phyloP scores from a whole-genome alignment of 37 sponge, comb jelly and placozoan genomes.

The Dysidea cf. avara region DNA sequence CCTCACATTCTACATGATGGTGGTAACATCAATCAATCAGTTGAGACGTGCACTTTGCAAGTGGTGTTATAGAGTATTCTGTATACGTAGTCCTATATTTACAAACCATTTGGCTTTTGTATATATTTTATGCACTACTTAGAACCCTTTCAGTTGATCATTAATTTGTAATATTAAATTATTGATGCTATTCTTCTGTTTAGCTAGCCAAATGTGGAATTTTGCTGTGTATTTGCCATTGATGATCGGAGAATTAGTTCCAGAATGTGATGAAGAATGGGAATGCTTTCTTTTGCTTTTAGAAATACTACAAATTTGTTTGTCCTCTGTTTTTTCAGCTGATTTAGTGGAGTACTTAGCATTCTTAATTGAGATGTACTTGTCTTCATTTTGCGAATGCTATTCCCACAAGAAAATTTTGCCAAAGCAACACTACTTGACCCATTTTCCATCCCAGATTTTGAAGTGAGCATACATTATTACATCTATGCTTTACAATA shows the following conservation, averaged over 20 bases:
- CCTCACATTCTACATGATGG: too few species aligned
- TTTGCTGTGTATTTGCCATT: conserved; percentile 2
- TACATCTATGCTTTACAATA: too few species aligned
- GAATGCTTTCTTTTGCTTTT: conserved; percentile 11
- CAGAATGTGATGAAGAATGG: conserved; percentile 3
- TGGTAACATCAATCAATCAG: not conserved
- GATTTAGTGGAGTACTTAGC: not conserved
- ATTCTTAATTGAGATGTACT: not conserved
- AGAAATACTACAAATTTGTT: not conserved
- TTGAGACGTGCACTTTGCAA: not conserved
- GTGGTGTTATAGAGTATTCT: not conserved
- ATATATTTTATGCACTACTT: not conserved
- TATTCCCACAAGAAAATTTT: not conserved
- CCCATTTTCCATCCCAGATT: conserved; percentile 16
- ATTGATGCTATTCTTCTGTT: not conserved
- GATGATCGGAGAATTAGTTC: conserved; percentile 2
- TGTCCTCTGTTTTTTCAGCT: not conserved
- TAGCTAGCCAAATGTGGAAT: conserved; percentile 18
- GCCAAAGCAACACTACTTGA: conserved; percentile 26
- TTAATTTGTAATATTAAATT: not conserved
- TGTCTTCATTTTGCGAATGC: not conserved
- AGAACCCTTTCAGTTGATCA: not conserved
- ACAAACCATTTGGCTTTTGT: not conserved
- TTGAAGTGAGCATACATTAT: conserved; percentile 24
- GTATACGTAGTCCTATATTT: not conserved